A percentile compares a stretch with the other conserved stretches of the same genome.
Evolutionary conservation across 2,888 invertebrate species (phyloP).

Genomic region (Trichacis sp.): DNA sequence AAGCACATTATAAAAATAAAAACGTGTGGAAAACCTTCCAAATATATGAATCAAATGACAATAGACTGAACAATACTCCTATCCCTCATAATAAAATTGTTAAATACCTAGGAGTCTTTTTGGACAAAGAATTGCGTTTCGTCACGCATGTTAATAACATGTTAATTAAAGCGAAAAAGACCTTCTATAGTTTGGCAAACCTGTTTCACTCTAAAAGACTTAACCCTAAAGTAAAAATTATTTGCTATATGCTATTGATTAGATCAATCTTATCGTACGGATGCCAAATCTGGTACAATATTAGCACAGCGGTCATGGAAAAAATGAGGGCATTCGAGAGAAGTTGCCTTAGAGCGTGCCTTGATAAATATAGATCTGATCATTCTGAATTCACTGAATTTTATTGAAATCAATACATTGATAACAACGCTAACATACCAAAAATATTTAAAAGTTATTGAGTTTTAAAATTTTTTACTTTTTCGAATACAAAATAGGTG

Average conservation of each 20-base stretch:
- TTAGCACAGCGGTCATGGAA: slow-evolving; percentile 10
- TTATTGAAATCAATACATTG: background rate
- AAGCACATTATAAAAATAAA: background rate
- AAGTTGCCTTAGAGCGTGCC: slow-evolving; percentile 5
- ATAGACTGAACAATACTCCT: background rate
- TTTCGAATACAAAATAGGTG: too few species aligned
- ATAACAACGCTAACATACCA: slow-evolving; percentile 7
- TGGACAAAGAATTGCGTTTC: slow-evolving; percentile 16
- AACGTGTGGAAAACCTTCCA: background rate
- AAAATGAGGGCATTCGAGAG: slow-evolving; percentile 11
- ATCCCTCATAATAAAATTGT: slow-evolving; percentile 14
- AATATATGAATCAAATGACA: slow-evolving; percentile 10
- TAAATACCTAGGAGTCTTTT: slow-evolving; percentile 19
- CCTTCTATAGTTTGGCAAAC: slow-evolving; percentile 15
- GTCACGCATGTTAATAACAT: slow-evolving; percentile 11
- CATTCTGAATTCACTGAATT: slow-evolving; percentile 9
- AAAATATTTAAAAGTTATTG: too few species aligned
- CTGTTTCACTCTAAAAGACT: slow-evolving; percentile 5
- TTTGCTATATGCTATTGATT: slow-evolving; percentile 16
- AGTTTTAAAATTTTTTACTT: too few species aligned
- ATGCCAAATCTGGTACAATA: slow-evolving; percentile 13
- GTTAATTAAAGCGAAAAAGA: slow-evolving; percentile 28
- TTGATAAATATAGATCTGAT: background rate
- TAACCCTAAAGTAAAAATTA: background rate
- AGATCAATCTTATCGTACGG: slow-evolving; percentile 17